These are phyloP conservation scores for Macrophya annulata DNA, from an alignment of 2,888 invertebrate genomes.

Conservation along the genomic window DNA sequence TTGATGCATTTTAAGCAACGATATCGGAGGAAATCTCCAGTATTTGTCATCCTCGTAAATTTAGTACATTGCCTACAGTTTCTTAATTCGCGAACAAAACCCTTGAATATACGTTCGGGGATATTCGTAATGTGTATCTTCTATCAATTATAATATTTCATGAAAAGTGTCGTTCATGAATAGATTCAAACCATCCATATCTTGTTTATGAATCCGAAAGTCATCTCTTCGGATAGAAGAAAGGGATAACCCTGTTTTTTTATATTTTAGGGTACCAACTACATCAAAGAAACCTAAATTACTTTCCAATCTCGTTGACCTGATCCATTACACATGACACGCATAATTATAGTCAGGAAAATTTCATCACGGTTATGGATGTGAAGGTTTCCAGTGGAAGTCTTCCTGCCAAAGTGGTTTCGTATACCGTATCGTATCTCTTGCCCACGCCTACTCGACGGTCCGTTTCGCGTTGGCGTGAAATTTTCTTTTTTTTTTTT, in stretches of 20 bases:
- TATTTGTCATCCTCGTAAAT: too few relatives aligned
- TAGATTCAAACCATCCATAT: too few relatives aligned
- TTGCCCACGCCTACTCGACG: neutral
- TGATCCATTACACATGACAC: neutral
- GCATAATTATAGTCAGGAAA: neutral
- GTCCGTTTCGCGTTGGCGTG: constrained; percentile 29
- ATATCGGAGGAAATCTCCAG: too few relatives aligned
- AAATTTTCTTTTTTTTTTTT: neutral
- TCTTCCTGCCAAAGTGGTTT: neutral
- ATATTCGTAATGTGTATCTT: too few relatives aligned
- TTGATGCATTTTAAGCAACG: too few relatives aligned
- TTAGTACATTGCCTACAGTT: neutral
- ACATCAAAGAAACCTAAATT: neutral
- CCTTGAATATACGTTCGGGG: too few relatives aligned
- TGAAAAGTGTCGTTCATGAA: too few relatives aligned
- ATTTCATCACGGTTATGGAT: neutral
- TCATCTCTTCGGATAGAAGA: too few relatives aligned
- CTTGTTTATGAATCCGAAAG: too few relatives aligned
- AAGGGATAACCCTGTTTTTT: too few relatives aligned
- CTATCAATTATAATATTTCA: too few relatives aligned
- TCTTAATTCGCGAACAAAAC: too few relatives aligned
- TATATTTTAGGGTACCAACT: neutral
- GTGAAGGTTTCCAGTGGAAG: neutral
- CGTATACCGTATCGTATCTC: neutral
- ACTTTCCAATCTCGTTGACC: neutral